Conservation (phyloP, 1,140 invertebrate genomes). For the Amphibalanus amphitrite region DNA sequence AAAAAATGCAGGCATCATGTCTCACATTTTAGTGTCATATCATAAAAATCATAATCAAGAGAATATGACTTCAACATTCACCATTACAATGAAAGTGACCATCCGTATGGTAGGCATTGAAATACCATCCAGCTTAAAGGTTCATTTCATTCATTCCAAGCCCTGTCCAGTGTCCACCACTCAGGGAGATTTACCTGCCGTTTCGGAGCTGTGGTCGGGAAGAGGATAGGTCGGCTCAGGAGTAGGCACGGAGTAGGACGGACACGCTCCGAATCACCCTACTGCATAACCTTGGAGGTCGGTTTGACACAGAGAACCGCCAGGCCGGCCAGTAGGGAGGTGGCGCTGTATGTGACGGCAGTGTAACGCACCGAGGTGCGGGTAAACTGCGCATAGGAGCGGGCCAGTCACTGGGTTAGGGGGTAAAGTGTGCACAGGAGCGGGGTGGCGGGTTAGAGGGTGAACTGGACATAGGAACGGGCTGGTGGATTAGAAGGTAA, state of each 20-base stretch:
- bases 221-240: neutral
- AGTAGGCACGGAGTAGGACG: neutral
- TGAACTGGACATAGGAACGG: neutral
- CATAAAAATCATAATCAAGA: too few species aligned
- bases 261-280: neutral
- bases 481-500: neutral
- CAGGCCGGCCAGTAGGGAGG: conserved; percentile 47
- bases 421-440: neutral
- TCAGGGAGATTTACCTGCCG: too few species aligned
- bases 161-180: too few species aligned
- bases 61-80: neutral
- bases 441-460: neutral
- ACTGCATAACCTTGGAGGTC: conserved; percentile 34
- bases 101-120: too few species aligned
- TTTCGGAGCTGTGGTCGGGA: too few species aligned
- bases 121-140: too few species aligned
- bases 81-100: too few species aligned
- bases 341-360: conserved; percentile 40
- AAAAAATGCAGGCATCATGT: neutral
- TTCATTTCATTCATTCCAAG: too few species aligned
- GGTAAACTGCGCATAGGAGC: neutral
- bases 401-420: neutral
- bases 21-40: neutral
- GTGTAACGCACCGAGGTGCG: neutral
- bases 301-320: conserved; percentile 55